Percentiles rank a stretch among this genome's conserved stretches.
Conservation (phyloP, 2,888 invertebrate genomes). For the Zootermopsis nevadensis region DNA sequence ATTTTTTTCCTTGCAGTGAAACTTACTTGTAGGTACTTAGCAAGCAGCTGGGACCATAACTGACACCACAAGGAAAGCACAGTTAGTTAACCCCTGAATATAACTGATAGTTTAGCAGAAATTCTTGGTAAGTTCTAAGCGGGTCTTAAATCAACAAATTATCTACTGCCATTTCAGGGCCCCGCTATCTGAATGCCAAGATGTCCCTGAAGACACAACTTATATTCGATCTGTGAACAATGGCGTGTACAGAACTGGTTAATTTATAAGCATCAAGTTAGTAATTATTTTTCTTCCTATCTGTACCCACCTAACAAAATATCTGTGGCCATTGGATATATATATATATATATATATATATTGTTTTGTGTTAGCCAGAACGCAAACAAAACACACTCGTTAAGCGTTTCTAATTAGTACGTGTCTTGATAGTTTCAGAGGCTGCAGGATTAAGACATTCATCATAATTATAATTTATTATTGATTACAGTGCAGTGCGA, state of each 20-base stretch:
- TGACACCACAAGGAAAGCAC: no score
- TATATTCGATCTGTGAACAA: neutral
- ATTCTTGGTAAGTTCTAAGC: constrained; percentile 9
- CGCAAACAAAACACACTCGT: neutral
- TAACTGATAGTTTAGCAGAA: neutral
- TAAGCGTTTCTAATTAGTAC: neutral
- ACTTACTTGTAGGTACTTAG: no score
- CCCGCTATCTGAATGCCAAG: neutral
- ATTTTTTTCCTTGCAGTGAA: no score
- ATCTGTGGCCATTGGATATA: neutral
- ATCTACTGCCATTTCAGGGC: neutral
- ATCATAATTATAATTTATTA: constrained; percentile 26
- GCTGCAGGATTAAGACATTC: constrained; percentile 14
- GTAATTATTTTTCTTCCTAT: neutral
- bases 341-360: no score
- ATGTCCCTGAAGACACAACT: neutral
- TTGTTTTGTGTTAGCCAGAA: neutral
- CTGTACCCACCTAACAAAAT: neutral
- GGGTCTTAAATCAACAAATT: neutral
- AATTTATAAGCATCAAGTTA: neutral
- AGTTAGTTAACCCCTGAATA: no score
- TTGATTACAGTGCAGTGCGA: neutral
- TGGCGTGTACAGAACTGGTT: neutral
- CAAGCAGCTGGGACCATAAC: no score
- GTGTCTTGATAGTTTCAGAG: neutral